Percentiles rank a stretch among this genome's conserved stretches.
These are phyloP conservation scores for Lutjanus erythropterus DNA, from an alignment of 2,113 vertebrate species.

Conservation along the genomic window DNA sequence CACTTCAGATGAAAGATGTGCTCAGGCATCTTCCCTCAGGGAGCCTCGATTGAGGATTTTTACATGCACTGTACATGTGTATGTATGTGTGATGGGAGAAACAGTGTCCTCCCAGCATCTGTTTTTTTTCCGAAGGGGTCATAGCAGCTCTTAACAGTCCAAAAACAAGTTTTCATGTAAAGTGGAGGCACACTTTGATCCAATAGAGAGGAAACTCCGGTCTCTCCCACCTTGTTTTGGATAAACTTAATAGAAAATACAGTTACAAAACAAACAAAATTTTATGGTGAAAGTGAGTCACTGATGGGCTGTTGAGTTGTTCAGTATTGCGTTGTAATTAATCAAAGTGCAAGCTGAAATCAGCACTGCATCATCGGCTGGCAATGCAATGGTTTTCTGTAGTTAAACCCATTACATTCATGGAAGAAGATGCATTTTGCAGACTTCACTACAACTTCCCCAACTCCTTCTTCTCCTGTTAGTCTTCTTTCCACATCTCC, in stretches of 20 bases:
- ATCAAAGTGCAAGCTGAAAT: conserved; percentile 12
- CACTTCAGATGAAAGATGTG: conserved; percentile 76
- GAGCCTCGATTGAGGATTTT: conserved; percentile 56
- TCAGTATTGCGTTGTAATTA: conserved; percentile 6
- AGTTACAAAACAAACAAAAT: neutral
- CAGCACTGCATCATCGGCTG: conserved; percentile 15
- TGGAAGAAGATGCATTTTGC: conserved; percentile 33
- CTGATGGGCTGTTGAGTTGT: conserved; percentile 10
- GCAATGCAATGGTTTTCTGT: conserved; percentile 1
- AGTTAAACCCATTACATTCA: neutral
- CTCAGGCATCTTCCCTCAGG: conserved; percentile 64
- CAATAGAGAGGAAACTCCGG: neutral
- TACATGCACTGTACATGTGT: conserved; percentile 57
- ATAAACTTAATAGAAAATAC: conserved; percentile 8
- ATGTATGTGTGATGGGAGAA: conserved; percentile 70
- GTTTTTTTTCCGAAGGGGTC: conserved; percentile 58
- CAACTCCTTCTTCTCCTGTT: conserved; percentile 1
- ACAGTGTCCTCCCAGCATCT: conserved; percentile 61
- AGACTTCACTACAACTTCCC: conserved; percentile 5
- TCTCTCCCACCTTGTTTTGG: neutral
- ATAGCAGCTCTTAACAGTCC: conserved; percentile 49
- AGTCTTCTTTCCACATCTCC: conserved; percentile 2
- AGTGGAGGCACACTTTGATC: conserved; percentile 29
- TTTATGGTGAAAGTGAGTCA: conserved; percentile 18
- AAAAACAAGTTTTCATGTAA: conserved; percentile 37